Conservation (phyloP, 64 coral and sea anemone species). For the Montipora efflorescens region DNA sequence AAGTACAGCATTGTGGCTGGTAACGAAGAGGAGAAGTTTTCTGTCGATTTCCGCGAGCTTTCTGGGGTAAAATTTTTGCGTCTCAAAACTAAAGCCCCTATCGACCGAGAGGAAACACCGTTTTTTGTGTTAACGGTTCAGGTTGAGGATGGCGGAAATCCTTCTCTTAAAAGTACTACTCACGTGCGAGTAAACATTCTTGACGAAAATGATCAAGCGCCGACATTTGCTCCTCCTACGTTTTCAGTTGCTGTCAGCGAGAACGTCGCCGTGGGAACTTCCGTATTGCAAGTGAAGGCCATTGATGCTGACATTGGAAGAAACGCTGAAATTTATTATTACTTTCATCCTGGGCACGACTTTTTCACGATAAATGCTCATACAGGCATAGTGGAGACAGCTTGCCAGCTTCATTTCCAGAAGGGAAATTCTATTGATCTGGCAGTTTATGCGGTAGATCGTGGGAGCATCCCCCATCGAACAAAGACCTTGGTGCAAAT, state of each 20-base stretch:
- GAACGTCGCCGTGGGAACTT: constrained; percentile 69
- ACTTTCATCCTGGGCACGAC: constrained; percentile 72
- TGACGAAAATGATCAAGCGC: constrained; percentile 92
- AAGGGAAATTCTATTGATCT: constrained; percentile 79
- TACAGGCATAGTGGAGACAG: constrained; percentile 85
- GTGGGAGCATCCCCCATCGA: constrained; percentile 50
- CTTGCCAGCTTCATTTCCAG: constrained; percentile 74
- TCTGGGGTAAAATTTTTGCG: constrained; percentile 89
- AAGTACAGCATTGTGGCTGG: constrained; percentile 88
- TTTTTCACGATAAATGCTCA: constrained; percentile 89
- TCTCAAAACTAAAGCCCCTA: constrained; percentile 77
- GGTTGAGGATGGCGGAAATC: constrained; percentile 82
- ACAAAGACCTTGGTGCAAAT: constrained; percentile 77
- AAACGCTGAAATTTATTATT: constrained; percentile 94
- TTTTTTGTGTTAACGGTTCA: constrained; percentile 90
- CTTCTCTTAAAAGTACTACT: constrained; percentile 46
- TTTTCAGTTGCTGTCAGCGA: constrained; percentile 79
- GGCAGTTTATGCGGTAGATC: constrained; percentile 82
- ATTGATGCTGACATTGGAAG: constrained; percentile 74
- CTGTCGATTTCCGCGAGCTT: constrained; percentile 72
- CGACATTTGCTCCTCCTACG: constrained; percentile 64
- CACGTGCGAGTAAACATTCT: constrained; percentile 90
- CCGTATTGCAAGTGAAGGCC: constrained; percentile 85
- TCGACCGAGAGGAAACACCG: constrained; percentile 84
- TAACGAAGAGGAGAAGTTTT: constrained; percentile 87